Base-by-base conservation (phyloP, 2,113 vertebrate species). In the Tupaia tana region DNA sequence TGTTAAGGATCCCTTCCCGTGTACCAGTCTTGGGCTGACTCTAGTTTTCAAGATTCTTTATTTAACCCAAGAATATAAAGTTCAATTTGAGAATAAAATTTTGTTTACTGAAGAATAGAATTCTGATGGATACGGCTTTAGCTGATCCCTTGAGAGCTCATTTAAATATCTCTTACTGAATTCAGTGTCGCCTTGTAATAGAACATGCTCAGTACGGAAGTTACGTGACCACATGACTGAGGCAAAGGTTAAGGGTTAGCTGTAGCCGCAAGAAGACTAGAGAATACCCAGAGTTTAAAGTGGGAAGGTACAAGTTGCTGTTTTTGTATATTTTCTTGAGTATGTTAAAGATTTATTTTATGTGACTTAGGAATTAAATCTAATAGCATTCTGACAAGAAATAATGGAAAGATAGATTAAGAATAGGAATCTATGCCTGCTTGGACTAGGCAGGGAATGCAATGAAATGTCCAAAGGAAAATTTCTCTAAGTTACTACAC, bases 131-230 rank as follows among this genome's bases (percentile, higher is more conserved):
- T 69, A 95, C 93, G 67, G 34, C 80, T 95, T 95, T 79, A 73
- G 18, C 73, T 89, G 89, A 81, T 95, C 83, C 80, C 54, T 87
- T 67, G 59, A 86, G 84, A 96, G 7, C 34, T 93, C 69, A 87
- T 96, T 97, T 97, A 91, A 97, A 85, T 93, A 79, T 87, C 92
- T 95, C 79, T 93, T 81, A 71, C 58, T 64, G 88, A 91, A 93
- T 84, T 95, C 58, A 69, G 7, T 89, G 85, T 96, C 75, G 81
- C 79, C 69, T 94, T 86, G 8, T 71, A 78, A 31, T 88, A 90
- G 73, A 95, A 88, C 16, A 58, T 77, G 63, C 77, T 70, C 12
- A 71, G 66, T 63, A 58, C 20, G 86, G 74, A 97, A 81, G n/a
- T 67, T 83, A 88, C 73, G 4, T 89, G 73, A 22, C 85, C 66